Percentiles rank a stretch among this genome's conserved stretches.
These are phyloP conservation scores for Discoglossus pictus DNA, from an alignment of 2,797 vertebrate species.

Conservation along the genomic window DNA sequence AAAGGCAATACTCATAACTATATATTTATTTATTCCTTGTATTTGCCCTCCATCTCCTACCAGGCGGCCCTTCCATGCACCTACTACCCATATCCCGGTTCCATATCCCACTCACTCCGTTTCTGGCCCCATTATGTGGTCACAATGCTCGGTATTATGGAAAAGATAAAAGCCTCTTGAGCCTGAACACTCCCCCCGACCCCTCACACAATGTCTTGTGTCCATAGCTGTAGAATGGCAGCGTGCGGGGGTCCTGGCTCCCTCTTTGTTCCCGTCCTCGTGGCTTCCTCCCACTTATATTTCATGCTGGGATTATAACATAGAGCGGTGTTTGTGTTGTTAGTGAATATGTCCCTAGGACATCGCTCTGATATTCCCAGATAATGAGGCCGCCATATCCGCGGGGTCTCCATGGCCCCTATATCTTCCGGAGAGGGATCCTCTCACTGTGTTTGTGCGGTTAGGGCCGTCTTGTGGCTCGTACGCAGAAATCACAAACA, in stretches of 20 bases:
- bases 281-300: slow-evolving; percentile 24
- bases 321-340: slow-evolving; percentile 26
- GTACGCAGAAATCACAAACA: slow-evolving; percentile 19
- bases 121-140: no score
- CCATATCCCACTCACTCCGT: no score
- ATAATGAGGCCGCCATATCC: slow-evolving; percentile 20
- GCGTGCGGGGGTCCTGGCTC: not conserved
- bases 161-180: no score
- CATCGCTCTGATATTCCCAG: slow-evolving; percentile 15
- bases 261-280: slow-evolving; percentile 10
- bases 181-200: not conserved
- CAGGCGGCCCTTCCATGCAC: no score
- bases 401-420: slow-evolving; percentile 11
- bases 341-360: slow-evolving; percentile 17
- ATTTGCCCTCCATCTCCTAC: no score
- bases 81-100: no score
- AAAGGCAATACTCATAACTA: no score
- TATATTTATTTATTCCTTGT: no score
- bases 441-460: slow-evolving; percentile 29
- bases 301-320: slow-evolving; percentile 23
- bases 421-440: slow-evolving; percentile 2
- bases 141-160: no score
- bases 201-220: not conserved
- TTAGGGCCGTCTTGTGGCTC: slow-evolving; percentile 40
- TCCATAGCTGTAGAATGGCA: not conserved